phyloP scores from a whole-genome alignment of 2,113 vertebrate species.

The Brachirus orientalis region DNA sequence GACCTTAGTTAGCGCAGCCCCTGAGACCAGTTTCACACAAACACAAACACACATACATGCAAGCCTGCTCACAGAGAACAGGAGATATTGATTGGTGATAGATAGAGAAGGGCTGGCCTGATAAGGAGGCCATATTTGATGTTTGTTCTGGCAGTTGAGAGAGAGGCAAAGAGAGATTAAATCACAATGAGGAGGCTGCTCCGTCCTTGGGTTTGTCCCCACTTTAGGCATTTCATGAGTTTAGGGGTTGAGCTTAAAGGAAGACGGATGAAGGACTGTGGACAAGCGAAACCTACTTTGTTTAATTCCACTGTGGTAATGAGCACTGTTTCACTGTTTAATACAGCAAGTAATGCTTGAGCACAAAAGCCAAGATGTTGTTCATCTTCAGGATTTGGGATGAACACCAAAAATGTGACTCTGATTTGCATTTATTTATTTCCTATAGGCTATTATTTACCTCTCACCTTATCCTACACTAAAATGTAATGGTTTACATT shows the following conservation, averaged over 20 bases:
- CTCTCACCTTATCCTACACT: no score
- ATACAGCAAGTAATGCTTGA: no score
- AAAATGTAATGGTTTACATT: no score
- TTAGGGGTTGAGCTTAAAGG: conserved; percentile 69
- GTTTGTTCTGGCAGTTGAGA: conserved; percentile 69
- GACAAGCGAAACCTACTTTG: conserved; percentile 57
- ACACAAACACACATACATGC: conserved; percentile 33
- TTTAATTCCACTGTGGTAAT: no score
- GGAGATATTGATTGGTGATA: conserved; percentile 75
- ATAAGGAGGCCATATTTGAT: conserved; percentile 79
- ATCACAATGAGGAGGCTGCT: conserved; percentile 75
- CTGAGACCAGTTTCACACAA: conserved; percentile 59
- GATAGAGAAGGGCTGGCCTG: conserved; percentile 64
- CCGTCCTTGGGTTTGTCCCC: conserved; percentile 74
- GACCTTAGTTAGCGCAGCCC: conserved; percentile 72
- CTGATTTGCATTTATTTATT: no score
- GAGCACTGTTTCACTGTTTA: no score
- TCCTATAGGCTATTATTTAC: no score
- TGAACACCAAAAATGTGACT: no score
- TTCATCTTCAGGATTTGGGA: no score
- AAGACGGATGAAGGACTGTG: conserved; percentile 68
- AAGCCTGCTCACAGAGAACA: conserved; percentile 38
- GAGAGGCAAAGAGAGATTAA: conserved; percentile 70
- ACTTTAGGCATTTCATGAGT: conserved; percentile 67
- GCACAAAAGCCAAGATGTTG: no score